Base-by-base conservation (phyloP, 2,797 vertebrate species). In the Decapterus maruadsi region DNA sequence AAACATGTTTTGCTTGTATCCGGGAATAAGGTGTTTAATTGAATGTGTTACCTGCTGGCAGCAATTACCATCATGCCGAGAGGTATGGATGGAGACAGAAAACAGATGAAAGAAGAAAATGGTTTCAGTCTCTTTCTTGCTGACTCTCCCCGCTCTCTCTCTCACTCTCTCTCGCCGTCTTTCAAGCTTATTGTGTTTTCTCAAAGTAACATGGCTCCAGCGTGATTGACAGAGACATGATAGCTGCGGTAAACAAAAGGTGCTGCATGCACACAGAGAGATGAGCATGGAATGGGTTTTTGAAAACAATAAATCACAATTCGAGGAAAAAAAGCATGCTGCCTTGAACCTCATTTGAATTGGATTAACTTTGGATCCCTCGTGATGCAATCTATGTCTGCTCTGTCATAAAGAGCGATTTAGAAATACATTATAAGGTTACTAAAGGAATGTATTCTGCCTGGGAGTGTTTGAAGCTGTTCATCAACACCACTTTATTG, bases 21-120 rank as follows among this genome's bases (percentile, higher is more conserved):
- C 63, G 40, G 65, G 72, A 88, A 88, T 67, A 72, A 55, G 64
- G 66, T 81, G 82, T 83, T 89, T 90, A 90, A 92, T 93, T 90
- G 83, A 89, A 90, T 71, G 77, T 71, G 88, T 90, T 91, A 91
- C 88, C 85, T 89, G 89, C 89, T 89, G 87, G 85, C 86, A 78
- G 82, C 80, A 85, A 88, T 91, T 90, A 86, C 77, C 9, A 53
- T 66, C 77, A 78, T 29, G 81, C 79, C 6, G 53, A 75, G 75
- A 82, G 69, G 55, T 40, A 82, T 45, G 64, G 76, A 73, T 68
- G 63, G 78, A 89, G 77, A 77, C 51, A 34, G 77, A 65, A 59
- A 81, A 78, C 40, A 67, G 74, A 88, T 80, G 64, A 88, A 84
- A 85, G 80, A 64, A 45, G 69, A 50, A 75, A 46, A 56, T 75